These are phyloP conservation scores for Apotomis betuletana DNA, from an alignment of 2,888 invertebrate species.

Conservation along the genomic window DNA sequence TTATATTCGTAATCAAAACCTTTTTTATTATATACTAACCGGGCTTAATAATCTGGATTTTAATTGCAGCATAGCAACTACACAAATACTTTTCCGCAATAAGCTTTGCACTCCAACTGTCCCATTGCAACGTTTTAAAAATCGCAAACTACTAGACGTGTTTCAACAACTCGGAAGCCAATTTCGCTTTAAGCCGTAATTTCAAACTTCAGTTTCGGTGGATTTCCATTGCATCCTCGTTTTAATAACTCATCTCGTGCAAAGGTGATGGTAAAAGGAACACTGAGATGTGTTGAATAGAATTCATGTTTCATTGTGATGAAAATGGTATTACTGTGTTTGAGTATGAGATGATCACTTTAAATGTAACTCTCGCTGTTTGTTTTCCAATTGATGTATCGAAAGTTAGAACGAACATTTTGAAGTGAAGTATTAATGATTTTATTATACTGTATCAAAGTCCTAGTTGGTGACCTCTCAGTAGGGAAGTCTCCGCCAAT, in stretches of 20 bases:
- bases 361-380: no score
- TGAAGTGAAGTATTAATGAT: no score
- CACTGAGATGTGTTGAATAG: background rate
- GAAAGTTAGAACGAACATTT: no score
- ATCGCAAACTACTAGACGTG: background rate
- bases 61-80: background rate
- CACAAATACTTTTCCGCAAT: background rate
- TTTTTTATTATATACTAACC: no score
- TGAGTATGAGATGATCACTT: no score
- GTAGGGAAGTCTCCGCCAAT: no score
- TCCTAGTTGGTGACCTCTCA: no score
- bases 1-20: no score
- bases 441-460: no score
- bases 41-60: no score
- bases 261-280: background rate
- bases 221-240: background rate
- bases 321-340: no score
- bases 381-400: no score
- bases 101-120: background rate
- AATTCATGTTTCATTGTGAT: background rate
- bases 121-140: constrained; percentile 1
- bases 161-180: constrained; percentile 5
- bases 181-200: constrained; percentile 4
- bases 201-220: constrained; percentile 7
- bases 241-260: background rate